Evolutionary conservation across 2,113 vertebrate genomes (phyloP), one percentile per base, ranked within the genome.

Genomic region (Antechinus flavipes): DNA sequence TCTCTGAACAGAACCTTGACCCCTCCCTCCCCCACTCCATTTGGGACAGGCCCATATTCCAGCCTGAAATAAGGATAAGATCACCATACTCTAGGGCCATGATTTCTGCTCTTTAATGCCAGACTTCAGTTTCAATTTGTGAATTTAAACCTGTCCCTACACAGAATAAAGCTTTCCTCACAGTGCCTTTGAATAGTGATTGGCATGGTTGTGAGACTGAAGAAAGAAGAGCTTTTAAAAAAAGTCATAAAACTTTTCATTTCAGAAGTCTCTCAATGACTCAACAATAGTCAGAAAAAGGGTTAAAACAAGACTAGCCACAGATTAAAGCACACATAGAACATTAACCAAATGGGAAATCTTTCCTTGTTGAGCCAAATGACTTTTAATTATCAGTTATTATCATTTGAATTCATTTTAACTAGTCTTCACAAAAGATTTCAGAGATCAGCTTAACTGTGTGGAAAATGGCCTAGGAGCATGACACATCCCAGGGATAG

Each of bases 401-500:
- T 53, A 68, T 25, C 84, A 35, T 93, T 90, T 49, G 54, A 91
- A 89, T 96, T 54, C 49, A 91, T 94, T 91, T 90, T 93, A 50
- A 95, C 50, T 58, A 19, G 54, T 76, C 68, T 93, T 91, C 53
- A 94, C 89, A 95, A 84, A 96, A 89, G 19, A 96, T 46, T 68
- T 93, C 95, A 90, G 68, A 84, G 68, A 42, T 6, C 42, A 61
- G 14, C 91, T 35, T 5, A 0, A 26, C 22, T 56, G 19, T 94
- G 8, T 92, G 90, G 68, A 92, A 93, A 91, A 53, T 19, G 95
- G 54, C 92, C 0, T 91, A 54, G 10, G 8, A 52, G 26, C 68
- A 93, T 76, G 61, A 68, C 14, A 42, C 22, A 95, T 54, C 76
- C 47, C 54, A 95, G 94, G 46, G 42, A 93, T 50, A 24, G 90